Evolutionary conservation across 2,113 vertebrate species (phyloP), one percentile per base, ranked within the genome.

Genomic region (Pelodiscus sinensis): DNA sequence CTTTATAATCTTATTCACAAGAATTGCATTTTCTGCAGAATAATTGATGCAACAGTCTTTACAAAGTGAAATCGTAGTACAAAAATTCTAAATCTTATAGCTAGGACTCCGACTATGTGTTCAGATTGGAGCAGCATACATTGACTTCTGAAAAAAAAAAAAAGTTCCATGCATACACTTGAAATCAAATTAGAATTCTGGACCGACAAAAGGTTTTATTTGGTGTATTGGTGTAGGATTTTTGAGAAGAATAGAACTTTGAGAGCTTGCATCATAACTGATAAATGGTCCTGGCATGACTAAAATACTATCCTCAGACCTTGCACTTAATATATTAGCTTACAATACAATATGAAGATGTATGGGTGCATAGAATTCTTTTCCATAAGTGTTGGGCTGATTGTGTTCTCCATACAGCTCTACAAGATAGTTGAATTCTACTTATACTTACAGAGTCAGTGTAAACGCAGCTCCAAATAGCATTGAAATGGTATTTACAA

Each of bases 71-170:
- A 88, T 79, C 0, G 0, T 3, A 2, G 51, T 78, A 80, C 18
- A 44, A 81, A 94, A 81, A 81, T 86, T 84, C 2, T 83, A 8
- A 81, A 95, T 22, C 52, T 85, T 81, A 50, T 73, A 84, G 65
- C 27, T 80, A 86, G 62, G 5, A 54, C 92, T 85, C 73, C 54
- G 35, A 88, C 5, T 60, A 19, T 92, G 52, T 87, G 65, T 65
- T 90, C 50, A 21, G 35, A 58, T n/a, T 22, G 88, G 82, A 86
- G 85, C 16, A 79, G 81, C 54, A 19, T 60, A 13, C 58, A 29
- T 60, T 92, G 92, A 88, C 82, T 96, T 96, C 81, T 93, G 86
- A 95, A 92, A 82, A 44, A 44, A 44, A 44, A 44, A 44, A 44
- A 44, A 82, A 86, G 92, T 84, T 90, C 19, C 91, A 87, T 79